Conservation (phyloP, 2,113 vertebrate species). For the Scortum barcoo region DNA sequence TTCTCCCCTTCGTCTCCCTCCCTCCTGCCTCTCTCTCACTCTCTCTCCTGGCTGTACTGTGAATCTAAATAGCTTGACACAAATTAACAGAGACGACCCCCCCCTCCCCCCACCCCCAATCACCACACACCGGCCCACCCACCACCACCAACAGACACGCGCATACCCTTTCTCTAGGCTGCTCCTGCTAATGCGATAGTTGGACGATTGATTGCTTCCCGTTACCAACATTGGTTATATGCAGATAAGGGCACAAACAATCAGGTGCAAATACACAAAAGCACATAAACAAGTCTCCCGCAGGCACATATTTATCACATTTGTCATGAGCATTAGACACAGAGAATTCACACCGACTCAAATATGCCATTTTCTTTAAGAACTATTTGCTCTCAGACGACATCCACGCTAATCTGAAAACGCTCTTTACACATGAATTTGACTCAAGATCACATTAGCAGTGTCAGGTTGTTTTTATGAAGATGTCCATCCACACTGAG, state of each 20-base stretch:
- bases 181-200: slow-evolving; percentile 59
- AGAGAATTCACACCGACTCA: slow-evolving; percentile 3
- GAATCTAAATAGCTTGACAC: slow-evolving; percentile 68
- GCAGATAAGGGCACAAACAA: slow-evolving; percentile 55
- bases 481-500: neutral
- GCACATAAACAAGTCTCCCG: slow-evolving; percentile 33
- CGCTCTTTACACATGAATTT: neutral
- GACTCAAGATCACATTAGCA: neutral
- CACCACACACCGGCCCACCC: neutral
- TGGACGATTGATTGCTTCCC: slow-evolving; percentile 72
- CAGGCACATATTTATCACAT: slow-evolving; percentile 6
- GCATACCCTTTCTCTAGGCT: slow-evolving; percentile 19
- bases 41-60: slow-evolving; percentile 36
- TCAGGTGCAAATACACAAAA: slow-evolving; percentile 48
- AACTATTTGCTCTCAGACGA: neutral
- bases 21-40: slow-evolving; percentile 4
- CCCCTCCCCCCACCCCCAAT: no score
- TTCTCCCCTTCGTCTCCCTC: slow-evolving; percentile 43
- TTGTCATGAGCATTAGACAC: slow-evolving; percentile 24
- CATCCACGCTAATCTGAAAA: slow-evolving; percentile 1
- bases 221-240: slow-evolving; percentile 65
- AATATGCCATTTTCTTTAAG: neutral
- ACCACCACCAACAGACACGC: neutral
- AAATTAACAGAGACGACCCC: slow-evolving; percentile 64
- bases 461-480: neutral